A percentile compares a stretch with the other conserved stretches of the same genome.
phyloP scores from a whole-genome alignment of 2,797 vertebrate genomes.

The Sebastes diaconus region DNA sequence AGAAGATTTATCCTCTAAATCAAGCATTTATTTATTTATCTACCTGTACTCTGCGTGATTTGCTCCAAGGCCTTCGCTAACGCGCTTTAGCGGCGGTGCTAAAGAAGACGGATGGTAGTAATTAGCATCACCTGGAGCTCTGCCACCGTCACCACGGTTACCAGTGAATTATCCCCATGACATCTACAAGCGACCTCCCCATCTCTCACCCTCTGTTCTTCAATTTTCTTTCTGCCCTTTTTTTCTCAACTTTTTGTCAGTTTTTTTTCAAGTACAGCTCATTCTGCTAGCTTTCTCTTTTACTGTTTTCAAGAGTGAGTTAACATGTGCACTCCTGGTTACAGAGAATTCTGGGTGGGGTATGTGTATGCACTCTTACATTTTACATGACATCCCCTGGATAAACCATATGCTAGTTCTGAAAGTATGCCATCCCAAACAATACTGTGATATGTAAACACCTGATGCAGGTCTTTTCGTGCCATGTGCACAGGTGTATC shows the following conservation, averaged over 20 bases:
- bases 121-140: constrained; percentile 60
- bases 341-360: background rate
- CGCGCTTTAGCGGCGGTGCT: constrained; percentile 31
- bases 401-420: too few relatives aligned
- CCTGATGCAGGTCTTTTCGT: background rate
- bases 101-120: constrained; percentile 61
- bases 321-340: background rate
- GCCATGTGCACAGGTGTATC: background rate
- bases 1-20: constrained; percentile 42
- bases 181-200: background rate
- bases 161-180: constrained; percentile 8
- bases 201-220: constrained; percentile 9
- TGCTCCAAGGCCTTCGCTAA: constrained; percentile 41
- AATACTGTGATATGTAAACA: background rate
- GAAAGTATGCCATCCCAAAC: background rate
- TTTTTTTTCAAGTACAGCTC: background rate
- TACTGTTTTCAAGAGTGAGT: background rate
- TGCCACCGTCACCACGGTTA: constrained; percentile 21
- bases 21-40: constrained; percentile 55
- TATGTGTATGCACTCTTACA: too few relatives aligned
- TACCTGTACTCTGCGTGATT: constrained; percentile 20
- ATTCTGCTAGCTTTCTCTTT: background rate
- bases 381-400: too few relatives aligned
- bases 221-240: background rate
- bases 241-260: background rate